Evolutionary conservation across 2,113 vertebrate species (phyloP).

Genomic region (Martes martes): DNA sequence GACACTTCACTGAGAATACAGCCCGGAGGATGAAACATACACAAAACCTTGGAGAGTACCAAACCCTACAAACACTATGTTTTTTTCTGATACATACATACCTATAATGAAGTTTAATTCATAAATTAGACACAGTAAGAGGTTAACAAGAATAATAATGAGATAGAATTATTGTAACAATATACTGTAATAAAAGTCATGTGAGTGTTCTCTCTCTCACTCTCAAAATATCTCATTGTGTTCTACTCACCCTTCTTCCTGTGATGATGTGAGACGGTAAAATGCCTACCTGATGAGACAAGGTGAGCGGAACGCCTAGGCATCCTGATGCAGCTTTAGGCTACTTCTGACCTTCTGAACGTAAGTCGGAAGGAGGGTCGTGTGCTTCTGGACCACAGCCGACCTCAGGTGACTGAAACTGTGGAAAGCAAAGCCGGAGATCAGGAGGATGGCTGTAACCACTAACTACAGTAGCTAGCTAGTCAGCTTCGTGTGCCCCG

Average conservation of each 20-base stretch:
- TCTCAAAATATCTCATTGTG: background rate
- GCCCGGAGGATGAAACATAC: background rate
- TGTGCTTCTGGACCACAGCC: background rate
- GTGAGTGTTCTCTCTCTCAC: background rate
- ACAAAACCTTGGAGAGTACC: background rate
- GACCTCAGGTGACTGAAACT: background rate
- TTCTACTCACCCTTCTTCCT: background rate
- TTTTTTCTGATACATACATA: background rate
- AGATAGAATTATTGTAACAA: background rate
- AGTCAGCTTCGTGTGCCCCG: background rate
- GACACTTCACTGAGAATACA: background rate
- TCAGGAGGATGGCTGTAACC: background rate
- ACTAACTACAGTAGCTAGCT: background rate
- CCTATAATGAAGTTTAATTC: background rate
- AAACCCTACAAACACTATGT: background rate
- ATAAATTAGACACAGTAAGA: background rate
- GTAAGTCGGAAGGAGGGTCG: background rate
- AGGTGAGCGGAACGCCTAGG: background rate
- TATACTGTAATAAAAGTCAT: background rate
- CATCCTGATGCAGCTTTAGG: background rate
- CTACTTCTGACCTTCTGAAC: background rate
- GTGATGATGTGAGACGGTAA: background rate
- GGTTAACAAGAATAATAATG: background rate
- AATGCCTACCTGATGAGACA: background rate
- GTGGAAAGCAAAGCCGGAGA: background rate